Conservation (phyloP, 1,140 invertebrate genomes). For the Chironomus striatipennis region DNA sequence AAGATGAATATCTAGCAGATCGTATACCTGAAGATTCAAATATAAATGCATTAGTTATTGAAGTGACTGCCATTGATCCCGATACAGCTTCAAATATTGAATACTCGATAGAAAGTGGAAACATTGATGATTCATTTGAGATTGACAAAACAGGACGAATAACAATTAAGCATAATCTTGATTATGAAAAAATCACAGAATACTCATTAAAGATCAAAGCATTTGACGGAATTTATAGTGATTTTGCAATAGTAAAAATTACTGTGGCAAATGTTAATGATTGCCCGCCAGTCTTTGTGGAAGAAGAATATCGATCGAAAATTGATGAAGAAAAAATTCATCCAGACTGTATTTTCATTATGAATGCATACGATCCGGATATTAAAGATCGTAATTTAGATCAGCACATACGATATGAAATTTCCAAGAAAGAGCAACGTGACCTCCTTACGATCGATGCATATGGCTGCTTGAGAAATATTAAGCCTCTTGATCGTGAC, state of each 20-base stretch:
- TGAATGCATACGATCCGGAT: conserved; percentile 76
- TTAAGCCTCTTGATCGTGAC: conserved; percentile 78
- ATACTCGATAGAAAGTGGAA: conserved; percentile 71
- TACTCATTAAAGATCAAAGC: conserved; percentile 68
- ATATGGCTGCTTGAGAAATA: conserved; percentile 62
- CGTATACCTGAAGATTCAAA: conserved; percentile 74
- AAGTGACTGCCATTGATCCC: conserved; percentile 69
- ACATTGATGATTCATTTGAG: conserved; percentile 64
- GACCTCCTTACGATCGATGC: conserved; percentile 61
- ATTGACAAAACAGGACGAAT: conserved; percentile 77
- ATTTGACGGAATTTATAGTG: conserved; percentile 67
- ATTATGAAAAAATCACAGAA: conserved; percentile 74
- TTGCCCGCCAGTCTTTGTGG: conserved; percentile 65
- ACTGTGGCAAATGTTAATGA: conserved; percentile 77
- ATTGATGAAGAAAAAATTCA: conserved; percentile 59
- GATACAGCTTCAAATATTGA: conserved; percentile 73
- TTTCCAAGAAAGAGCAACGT: conserved; percentile 60
- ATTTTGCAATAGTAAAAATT: conserved; percentile 65
- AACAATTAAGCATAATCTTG: conserved; percentile 61
- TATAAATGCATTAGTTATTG: conserved; percentile 66
- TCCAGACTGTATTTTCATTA: conserved; percentile 53
- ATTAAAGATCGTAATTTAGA: conserved; percentile 60
- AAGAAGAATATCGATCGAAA: conserved; percentile 53
- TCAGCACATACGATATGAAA: conserved; percentile 68
- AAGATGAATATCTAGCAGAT: conserved; percentile 62